Percentiles rank a stretch among this genome's conserved stretches.
phyloP scores from a whole-genome alignment of 2,888 invertebrate genomes.

The Bombyx huttoni region DNA sequence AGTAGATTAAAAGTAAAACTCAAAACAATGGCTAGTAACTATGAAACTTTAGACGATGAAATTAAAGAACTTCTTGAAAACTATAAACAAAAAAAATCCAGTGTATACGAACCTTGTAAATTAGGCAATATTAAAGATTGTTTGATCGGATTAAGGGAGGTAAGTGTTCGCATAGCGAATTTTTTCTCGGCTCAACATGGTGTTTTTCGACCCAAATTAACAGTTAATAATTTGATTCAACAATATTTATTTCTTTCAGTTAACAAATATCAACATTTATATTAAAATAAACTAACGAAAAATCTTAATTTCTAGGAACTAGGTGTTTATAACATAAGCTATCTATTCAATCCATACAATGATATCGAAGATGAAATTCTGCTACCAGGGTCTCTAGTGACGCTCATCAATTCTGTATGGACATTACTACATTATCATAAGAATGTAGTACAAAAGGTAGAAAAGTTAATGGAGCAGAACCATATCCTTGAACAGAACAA shows the following conservation, averaged over 20 bases:
- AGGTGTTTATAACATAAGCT: constrained; percentile 43
- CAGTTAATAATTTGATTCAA: background rate
- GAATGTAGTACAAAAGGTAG: constrained; percentile 34
- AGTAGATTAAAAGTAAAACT: too few species aligned
- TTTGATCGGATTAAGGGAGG: constrained; percentile 53
- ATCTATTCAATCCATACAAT: constrained; percentile 51
- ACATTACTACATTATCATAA: constrained; percentile 45
- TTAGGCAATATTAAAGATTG: constrained; percentile 48
- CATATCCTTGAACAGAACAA: constrained; percentile 47
- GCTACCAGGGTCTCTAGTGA: constrained; percentile 37
- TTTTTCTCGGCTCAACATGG: too few species aligned
- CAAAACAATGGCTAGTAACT: constrained; percentile 12
- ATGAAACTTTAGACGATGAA: constrained; percentile 50
- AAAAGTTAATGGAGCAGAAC: constrained; percentile 41
- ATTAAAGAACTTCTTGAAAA: constrained; percentile 54
- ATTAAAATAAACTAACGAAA: too few species aligned
- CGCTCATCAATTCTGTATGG: constrained; percentile 51
- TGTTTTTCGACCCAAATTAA: too few species aligned
- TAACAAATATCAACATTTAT: too few species aligned
- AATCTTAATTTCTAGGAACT: constrained; percentile 37
- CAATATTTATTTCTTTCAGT: background rate
- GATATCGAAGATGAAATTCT: constrained; percentile 35
- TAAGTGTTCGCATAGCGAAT: constrained; percentile 11
- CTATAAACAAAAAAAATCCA: constrained; percentile 52
- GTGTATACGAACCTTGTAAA: constrained; percentile 54